Conservation (phyloP, 2,113 vertebrate genomes). For the Cavia porcellus region DNA sequence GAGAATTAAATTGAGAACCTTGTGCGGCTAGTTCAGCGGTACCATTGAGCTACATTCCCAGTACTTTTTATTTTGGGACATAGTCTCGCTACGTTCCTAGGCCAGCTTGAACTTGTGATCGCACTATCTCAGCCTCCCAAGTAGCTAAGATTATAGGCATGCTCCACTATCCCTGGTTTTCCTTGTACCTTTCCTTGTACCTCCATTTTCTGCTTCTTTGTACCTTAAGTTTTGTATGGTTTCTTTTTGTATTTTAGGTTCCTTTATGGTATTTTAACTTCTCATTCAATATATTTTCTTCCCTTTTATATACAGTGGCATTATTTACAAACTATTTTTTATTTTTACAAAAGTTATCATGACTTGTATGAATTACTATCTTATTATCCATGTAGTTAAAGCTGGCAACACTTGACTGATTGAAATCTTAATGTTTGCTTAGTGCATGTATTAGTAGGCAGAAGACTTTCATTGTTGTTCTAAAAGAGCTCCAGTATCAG, state of each 20-base stretch:
- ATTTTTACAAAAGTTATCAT: not conserved
- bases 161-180: not conserved
- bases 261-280: slow-evolving; percentile 10
- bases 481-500: not conserved
- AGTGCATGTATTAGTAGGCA: not conserved
- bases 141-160: not conserved
- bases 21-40: not conserved
- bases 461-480: not conserved
- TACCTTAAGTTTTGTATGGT: not conserved
- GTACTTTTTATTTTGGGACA: not conserved
- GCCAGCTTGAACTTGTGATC: not conserved
- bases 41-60: not conserved
- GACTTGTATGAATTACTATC: not conserved
- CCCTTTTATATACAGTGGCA: not conserved
- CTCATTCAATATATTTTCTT: not conserved
- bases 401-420: not conserved
- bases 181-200: not conserved
- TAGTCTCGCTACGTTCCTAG: not conserved
- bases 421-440: slow-evolving; percentile 23
- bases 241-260: not conserved
- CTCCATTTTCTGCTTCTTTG: not conserved
- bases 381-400: slow-evolving; percentile 3
- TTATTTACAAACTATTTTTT: slow-evolving; percentile 43
- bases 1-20: not conserved
- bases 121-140: not conserved